These are phyloP conservation scores for Cheilosia vulpina DNA, from an alignment of 2,888 invertebrate genomes.

Conservation along the genomic window DNA sequence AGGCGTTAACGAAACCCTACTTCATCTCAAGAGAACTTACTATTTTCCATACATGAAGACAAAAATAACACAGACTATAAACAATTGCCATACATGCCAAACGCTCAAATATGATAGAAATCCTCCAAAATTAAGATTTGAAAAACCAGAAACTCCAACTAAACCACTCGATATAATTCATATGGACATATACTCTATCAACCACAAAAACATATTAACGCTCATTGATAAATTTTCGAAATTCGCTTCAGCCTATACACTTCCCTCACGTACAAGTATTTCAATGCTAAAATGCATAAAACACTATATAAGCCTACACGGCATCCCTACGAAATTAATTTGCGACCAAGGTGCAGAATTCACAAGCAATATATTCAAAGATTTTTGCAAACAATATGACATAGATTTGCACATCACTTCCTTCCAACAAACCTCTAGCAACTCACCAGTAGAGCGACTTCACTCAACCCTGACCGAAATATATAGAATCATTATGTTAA, in stretches of 20 bases:
- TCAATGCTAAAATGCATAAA: not conserved
- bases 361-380: not conserved
- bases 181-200: slow-evolving; percentile 5
- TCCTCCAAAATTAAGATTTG: not conserved
- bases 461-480: not conserved
- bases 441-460: not conserved
- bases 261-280: not conserved
- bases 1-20: not conserved
- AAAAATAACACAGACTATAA: slow-evolving; percentile 1
- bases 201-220: slow-evolving; percentile 12
- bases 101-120: not conserved
- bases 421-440: not conserved
- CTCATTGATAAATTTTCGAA: slow-evolving; percentile 13
- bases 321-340: not conserved
- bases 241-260: slow-evolving; percentile 9
- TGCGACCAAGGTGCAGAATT: not conserved
- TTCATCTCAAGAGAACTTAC: not conserved
- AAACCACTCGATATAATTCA: slow-evolving; percentile 1
- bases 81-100: not conserved
- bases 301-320: not conserved
- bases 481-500: not conserved
- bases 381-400: no score
- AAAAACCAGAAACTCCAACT: not conserved
- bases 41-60: not conserved
- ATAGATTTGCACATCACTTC: no score